Evolutionary conservation across 1,140 invertebrate genomes (phyloP), one percentile per base, ranked within the genome.

Genomic region (Drosophila arizonae): DNA sequence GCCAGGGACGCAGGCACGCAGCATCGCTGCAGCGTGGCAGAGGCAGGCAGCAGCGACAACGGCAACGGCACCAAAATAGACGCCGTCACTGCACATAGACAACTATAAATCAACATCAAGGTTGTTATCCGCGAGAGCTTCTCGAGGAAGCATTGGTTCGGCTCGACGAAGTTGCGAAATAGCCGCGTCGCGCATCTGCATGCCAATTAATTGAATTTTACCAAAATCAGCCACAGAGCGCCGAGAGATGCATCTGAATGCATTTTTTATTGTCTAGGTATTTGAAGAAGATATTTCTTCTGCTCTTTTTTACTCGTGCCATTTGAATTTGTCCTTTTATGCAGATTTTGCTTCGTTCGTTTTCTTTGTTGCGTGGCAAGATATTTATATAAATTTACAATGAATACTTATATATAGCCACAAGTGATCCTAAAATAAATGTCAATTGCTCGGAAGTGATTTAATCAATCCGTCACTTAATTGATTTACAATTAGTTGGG

Each of bases 61-160:
- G 72, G 61, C 76, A 85, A 64, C 62, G 71, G 55, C 76, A 80
- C 76, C 64, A 36, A 89, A 90, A 90, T 86, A 90, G 86, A 77
- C 36, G 72, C 55, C 60, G 63, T 71, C 62, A 68, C 63, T 71
- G 65, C 69, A 77, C 67, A 78, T 64, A 81, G 80, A 68, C 87
- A 89, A 64, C 73, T 84, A 90, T 90, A 79, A 90, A 90, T 90
- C 89, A 90, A 90, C 89, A 90, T 90, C 89, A 90, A 90, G 89
- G 89, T 90, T 90, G 82, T 77, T 85, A 82, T 84, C 74, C 84
- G 76, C 79, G 73, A 68, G 73, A 68, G 70, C 69, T 50, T 67
- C 73, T 87, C 68, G 85, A 88, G 84, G 84, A 88, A 88, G 84
- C 79, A 48, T 64, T 64, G 58, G 2, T 11, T n/a, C 36, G 28